Evolutionary conservation across 2,888 invertebrate species (phyloP), one percentile per base, ranked within the genome.

Genomic region (Eurytoma adleriae): DNA sequence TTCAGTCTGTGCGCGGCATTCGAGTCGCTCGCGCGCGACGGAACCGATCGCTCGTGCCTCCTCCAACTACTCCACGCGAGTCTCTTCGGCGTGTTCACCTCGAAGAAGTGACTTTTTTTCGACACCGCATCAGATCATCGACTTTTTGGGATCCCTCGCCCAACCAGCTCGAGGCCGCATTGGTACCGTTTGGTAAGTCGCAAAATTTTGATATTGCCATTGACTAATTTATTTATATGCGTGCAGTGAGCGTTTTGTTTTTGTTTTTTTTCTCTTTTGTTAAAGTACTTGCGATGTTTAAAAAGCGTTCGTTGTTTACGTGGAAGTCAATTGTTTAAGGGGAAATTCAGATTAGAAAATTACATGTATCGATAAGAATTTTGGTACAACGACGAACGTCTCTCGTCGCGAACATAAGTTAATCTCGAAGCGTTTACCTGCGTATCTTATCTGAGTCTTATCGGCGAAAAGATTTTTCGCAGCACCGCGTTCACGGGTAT

Each of bases 1-100:
- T 68, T 78, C 84, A 85, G 85, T 85, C 82, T 68, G 67, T 79
- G 82, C 80, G 82, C 83, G 84, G 79, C 70, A 68, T 77, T 72
- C 84, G 82, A 64, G 76, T 81, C 78, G 59, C 75, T 66, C 78
- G 74, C 74, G 27, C 14, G 50, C 50, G 59, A 18, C 48, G 50
- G 27, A 48, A 20, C 24, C 4, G 27, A 16, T 16, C 16, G 10
- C 30, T 5, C 40, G 18, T 12, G 24, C 14, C 4, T 52, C 40
- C 5, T 40, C 5, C 40, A 7, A 40, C 40, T 5, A 40, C 40
- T 40, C 40, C 40, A 40, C 40, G 40, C 40, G 40, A 7, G 5
- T 40, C 40, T 40, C 40, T 40, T 40, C 40, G 7, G 40, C 40
- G 40, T 40, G 40, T 7, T 40, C 5, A 40, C 40, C 40, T 40